Base-by-base conservation (phyloP, 2,113 vertebrate species). In the Salvelinus sp. region DNA sequence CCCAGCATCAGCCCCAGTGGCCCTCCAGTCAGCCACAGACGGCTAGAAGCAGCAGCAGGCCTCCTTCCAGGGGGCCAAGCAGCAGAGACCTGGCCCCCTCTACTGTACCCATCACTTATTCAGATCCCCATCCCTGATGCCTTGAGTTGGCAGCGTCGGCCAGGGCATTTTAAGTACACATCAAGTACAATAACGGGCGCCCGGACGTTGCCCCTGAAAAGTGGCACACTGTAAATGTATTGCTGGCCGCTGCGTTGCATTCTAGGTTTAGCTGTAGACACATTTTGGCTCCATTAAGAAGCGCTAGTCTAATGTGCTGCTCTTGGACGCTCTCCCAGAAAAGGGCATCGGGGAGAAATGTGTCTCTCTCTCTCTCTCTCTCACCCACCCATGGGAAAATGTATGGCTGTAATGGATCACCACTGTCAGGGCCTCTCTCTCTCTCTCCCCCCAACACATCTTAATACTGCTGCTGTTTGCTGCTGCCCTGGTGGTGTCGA, bases 181-280 rank as follows among this genome's bases (percentile, higher is more conserved):
- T 44, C 38, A 44, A 44, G 7, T 44, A 44, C 9, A 2, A 9
- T 44, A 44, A 48, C 60, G 69, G 80, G 83, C 77, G 74, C 74
- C 79, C 10, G 78, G 54, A 57, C 6, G 54, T 20, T 44, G 38
- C 9, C 38, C 38, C 2, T 44, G 38, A 44, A 57, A 20, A 57
- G 54, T 44, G 14, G 3, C 54, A 57, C 14, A 20, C 20, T 20
- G 13, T 57, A 20, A 18, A 57, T 18, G 54, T 20, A 57, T 20
- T 20, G 14, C 54, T 57, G 54, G 54, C 54, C 18, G 18, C 16
- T 14, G 54, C 54, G 4, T 4, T n/a, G 58, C 50, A 18, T 54
- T 54, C 54, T 57, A 20, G 58, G 58, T 22, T 9, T 3, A 62
- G 58, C 58, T 62, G 16, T 57, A 22, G 58, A 62, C 58, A 62